A percentile compares a stretch with the other conserved stretches of the same genome.
These are phyloP conservation scores for Hybognathus amarus DNA, from an alignment of 2,797 vertebrate genomes.

Conservation along the genomic window DNA sequence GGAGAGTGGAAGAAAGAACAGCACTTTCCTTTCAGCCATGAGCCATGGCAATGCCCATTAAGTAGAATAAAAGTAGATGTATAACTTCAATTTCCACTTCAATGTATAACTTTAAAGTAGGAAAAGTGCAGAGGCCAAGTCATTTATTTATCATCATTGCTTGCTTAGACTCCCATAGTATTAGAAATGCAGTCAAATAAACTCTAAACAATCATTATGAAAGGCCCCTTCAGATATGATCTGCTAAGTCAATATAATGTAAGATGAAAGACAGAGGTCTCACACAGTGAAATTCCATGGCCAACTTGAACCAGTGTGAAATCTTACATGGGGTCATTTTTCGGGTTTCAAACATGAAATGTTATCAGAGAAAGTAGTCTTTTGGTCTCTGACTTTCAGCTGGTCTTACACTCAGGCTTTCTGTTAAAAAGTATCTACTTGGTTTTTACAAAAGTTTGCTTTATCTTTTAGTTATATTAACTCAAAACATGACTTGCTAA, in stretches of 20 bases:
- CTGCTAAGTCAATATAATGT: constrained; percentile 5
- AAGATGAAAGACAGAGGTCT: background rate
- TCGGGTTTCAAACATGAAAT: background rate
- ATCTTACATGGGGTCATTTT: background rate
- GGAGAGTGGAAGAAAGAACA: constrained; percentile 37
- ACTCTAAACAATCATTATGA: constrained; percentile 16
- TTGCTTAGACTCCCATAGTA: background rate
- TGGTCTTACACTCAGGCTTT: background rate
- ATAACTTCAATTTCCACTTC: too few relatives aligned
- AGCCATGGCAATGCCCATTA: background rate
- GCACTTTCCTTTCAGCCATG: constrained; percentile 26
- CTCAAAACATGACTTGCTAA: background rate
- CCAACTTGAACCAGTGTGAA: background rate
- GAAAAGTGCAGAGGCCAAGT: constrained; percentile 1
- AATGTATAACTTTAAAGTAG: background rate
- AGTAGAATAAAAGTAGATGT: too few relatives aligned
- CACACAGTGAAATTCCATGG: background rate
- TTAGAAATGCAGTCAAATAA: constrained; percentile 19
- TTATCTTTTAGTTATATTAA: background rate
- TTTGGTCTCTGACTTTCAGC: background rate
- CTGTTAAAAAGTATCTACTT: background rate
- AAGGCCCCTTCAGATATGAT: background rate
- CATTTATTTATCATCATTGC: constrained; percentile 2
- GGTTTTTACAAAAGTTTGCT: background rate
- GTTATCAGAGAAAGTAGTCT: background rate